phyloP scores from a whole-genome alignment of 2,888 invertebrate species.

The Orthosia cruda region DNA sequence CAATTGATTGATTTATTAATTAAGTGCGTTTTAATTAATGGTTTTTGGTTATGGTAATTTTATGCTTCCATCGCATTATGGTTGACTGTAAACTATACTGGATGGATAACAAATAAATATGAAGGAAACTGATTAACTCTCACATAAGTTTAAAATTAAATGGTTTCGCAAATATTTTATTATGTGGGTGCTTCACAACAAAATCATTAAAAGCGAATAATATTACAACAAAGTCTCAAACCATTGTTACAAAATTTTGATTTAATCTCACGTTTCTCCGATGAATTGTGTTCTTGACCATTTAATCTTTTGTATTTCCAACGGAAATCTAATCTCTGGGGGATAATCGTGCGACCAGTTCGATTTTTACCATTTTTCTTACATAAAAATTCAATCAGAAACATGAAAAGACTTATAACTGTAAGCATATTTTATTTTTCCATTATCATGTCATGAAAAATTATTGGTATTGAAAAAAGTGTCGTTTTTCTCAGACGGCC shows the following conservation, averaged over 20 bases:
- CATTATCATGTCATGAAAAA: constrained; percentile 72
- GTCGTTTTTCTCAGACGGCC: constrained; percentile 78
- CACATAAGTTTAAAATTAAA: not conserved
- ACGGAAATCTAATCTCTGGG: constrained; percentile 52
- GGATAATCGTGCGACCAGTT: constrained; percentile 46
- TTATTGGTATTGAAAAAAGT: constrained; percentile 66
- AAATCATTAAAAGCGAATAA: not conserved
- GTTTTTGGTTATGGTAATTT: constrained; percentile 17
- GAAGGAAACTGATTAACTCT: not conserved
- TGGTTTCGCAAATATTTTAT: not conserved
- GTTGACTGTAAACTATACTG: not conserved
- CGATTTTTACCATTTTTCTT: constrained; percentile 47
- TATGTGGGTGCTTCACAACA: not conserved
- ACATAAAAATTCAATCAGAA: constrained; percentile 60
- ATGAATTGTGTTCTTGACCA: constrained; percentile 44
- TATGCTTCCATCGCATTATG: constrained; percentile 18
- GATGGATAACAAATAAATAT: not conserved
- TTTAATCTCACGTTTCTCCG: constrained; percentile 35
- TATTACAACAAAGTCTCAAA: constrained; percentile 2
- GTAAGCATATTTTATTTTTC: constrained; percentile 56
- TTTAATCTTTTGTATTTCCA: constrained; percentile 56
- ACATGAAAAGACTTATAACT: constrained; percentile 62
- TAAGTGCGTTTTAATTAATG: constrained; percentile 47
- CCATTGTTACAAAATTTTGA: constrained; percentile 33
- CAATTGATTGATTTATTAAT: constrained; percentile 59